Evolutionary conservation across 2,113 vertebrate genomes (phyloP), one percentile per base, ranked within the genome.

Genomic region (Barnardius zonarius): DNA sequence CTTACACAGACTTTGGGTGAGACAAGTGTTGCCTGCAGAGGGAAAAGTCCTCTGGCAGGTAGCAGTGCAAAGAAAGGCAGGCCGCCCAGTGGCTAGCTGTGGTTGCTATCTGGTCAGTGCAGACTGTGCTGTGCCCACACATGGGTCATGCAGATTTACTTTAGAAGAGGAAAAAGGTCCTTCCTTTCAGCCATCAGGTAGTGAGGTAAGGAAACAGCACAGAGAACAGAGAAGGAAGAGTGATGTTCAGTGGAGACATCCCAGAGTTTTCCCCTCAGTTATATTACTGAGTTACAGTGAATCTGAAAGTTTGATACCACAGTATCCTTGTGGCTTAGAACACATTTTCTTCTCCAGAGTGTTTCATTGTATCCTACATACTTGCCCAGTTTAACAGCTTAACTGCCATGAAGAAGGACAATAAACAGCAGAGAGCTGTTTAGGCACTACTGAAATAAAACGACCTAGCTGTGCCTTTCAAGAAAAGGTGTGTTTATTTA

Each of bases 51-150:
- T 70, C 5, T 30, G 31, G 22, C 33, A 37, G 18, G 12, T 8
- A 8, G 20, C 46, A 8, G 17, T 20, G 24, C 19, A 22, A 57
- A n/a, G 16, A 43, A 20, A 39, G 37, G 43, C 7, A 16, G 17
- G 33, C 20, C 13, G 33, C 20, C 57, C 7, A 31, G 7, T 13
- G 24, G 33, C 3, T 18, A 48, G 5, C 4, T 15, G 25, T 14
- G 54, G 23, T 37, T 51, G 41, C 17, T 13, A 10, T 17, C n/a
- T 23, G 12, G 31, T 22, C 10, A 55, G 7, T 1, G 1, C 23
- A 37, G 5, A 1, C n/a, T 0, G 4, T 10, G 19, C 17, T 23
- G 27, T 0, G 2, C 24, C 41, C 27, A 4, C 1, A 1, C 24
- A 4, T 7, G 31, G 33, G 10, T 33, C 2, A 3, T 9, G n/a